Evolutionary conservation across 2,888 invertebrate genomes (phyloP), one percentile per base, ranked within the genome.

Genomic region (Andrena praecox): DNA sequence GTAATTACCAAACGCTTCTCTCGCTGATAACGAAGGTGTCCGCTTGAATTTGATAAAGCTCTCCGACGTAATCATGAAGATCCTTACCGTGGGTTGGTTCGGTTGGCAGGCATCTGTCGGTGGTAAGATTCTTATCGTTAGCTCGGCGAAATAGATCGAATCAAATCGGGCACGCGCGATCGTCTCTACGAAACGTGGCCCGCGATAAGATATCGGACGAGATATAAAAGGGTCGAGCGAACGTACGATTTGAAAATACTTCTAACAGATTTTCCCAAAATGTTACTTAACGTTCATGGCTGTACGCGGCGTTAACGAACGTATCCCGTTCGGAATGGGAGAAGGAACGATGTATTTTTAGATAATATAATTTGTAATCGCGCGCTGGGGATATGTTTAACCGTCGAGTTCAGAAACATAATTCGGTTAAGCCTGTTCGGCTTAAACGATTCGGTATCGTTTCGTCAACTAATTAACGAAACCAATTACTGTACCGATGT

Each of bases 131-230:
- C 42, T 73, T 84, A 59, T 85, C 56, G 29, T 73, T 76, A 60
- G 87, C 94, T 89, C 94, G 95, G 2, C 6, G 29, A 48, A 68
- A 80, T 24, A 72, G 10, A 75, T 62, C 62, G 54, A 77, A 77
- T 56, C 94, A 91, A 66, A 95, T 93, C 77, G 94, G 93, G 89
- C 95, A 95, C 82, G 94, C 93, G 80, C 92, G 88, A 87, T 93
- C 93, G 78, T 92, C 92, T 82, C 93, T 93, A 90, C 94, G 94
- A 91, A 95, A 94, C 95, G 95, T 95, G 90, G 92, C 94, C 94
- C 95, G 90, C 67, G 93, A 91, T 48, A 70, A 31, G 35, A 73
- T 12, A 66, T 16, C 16, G 62, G 50, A 42, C 3, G 2, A 7
- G 72, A 42, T 54, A 64, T 59, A 10, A 24, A 54, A n/a, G 85